These are phyloP conservation scores for Chionomys nivalis DNA, from an alignment of 2,113 vertebrate species.

Conservation along the genomic window DNA sequence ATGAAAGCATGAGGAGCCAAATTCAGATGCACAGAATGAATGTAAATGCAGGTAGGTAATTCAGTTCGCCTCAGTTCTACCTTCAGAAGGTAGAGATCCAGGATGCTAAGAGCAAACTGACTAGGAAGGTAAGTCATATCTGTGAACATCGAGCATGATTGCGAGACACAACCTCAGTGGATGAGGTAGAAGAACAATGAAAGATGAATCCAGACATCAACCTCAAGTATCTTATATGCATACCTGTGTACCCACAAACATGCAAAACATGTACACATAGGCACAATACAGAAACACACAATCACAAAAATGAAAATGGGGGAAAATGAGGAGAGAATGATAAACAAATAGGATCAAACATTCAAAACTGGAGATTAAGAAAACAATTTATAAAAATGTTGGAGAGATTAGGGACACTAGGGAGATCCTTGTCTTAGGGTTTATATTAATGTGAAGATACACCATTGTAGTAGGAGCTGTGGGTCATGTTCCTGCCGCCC, in stretches of 20 bases:
- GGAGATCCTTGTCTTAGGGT: background rate
- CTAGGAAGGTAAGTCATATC: background rate
- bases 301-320: background rate
- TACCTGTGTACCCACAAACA: background rate
- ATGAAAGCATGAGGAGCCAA: background rate
- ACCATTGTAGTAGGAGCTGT: too few species aligned
- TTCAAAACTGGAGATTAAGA: background rate
- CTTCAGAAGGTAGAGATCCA: background rate
- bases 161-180: background rate
- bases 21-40: background rate
- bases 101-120: background rate
- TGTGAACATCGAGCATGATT: background rate
- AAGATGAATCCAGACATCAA: background rate
- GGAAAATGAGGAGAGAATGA: background rate
- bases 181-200: too few species aligned
- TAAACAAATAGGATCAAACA: background rate
- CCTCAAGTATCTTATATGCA: background rate
- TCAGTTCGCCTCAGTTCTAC: background rate
- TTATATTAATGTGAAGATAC: background rate
- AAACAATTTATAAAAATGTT: background rate
- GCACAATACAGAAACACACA: background rate
- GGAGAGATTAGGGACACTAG: background rate
- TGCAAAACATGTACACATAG: background rate
- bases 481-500: too few species aligned
- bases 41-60: background rate